Conservation (phyloP, 2,797 vertebrate genomes). For the Tenualosa thibaudeaui region DNA sequence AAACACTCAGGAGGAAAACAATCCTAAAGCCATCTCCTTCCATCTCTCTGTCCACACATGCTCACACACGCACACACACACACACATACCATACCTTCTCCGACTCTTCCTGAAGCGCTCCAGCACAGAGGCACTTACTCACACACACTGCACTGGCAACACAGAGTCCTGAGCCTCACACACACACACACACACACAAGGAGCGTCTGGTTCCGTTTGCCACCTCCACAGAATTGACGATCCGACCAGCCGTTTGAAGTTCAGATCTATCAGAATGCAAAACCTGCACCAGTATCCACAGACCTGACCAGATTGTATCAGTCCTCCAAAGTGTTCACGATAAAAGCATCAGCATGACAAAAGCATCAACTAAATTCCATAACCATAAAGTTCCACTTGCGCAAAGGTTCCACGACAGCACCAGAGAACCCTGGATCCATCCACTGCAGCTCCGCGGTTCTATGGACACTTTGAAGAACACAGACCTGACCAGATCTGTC, state of each 20-base stretch:
- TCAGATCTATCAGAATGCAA: background rate
- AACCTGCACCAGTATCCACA: background rate
- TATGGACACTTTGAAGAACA: too few relatives aligned
- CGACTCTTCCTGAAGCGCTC: background rate
- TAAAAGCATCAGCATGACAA: too few relatives aligned
- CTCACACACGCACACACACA: background rate
- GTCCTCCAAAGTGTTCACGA: too few relatives aligned
- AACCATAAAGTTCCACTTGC: too few relatives aligned
- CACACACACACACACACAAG: background rate
- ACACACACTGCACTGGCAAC: background rate
- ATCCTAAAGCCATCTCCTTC: background rate
- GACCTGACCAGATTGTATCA: background rate
- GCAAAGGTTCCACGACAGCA: background rate
- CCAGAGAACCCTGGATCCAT: background rate
- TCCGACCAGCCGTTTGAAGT: background rate
- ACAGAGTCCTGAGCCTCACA: background rate
- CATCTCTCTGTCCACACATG: background rate
- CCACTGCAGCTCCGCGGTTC: too few relatives aligned
- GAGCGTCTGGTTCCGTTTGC: background rate
- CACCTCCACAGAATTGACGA: background rate
- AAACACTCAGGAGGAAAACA: background rate
- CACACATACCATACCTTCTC: background rate
- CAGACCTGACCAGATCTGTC: background rate
- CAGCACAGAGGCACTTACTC: slow-evolving; percentile 2
- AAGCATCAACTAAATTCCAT: too few relatives aligned